Evolutionary conservation across 2,888 invertebrate species (phyloP).

Genomic region (Mystacides longicornis): DNA sequence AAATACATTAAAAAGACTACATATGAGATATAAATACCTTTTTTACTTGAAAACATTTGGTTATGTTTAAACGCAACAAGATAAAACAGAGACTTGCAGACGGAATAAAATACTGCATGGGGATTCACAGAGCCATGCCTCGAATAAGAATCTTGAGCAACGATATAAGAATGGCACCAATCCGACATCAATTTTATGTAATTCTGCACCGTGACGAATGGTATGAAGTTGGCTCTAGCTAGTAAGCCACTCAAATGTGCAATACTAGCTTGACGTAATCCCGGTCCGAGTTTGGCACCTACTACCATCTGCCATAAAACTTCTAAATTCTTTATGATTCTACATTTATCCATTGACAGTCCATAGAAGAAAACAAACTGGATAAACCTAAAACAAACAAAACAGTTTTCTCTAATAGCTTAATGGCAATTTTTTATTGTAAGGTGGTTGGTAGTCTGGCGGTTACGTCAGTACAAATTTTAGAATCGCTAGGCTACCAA

Average conservation of each 20-base stretch:
- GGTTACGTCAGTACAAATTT: too few species aligned
- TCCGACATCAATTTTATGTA: constrained; percentile 61
- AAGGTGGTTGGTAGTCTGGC: too few species aligned
- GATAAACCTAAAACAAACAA: constrained; percentile 37
- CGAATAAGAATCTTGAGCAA: constrained; percentile 55
- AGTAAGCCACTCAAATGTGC: constrained; percentile 42
- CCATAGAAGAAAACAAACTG: constrained; percentile 46
- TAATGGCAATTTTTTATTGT: neutral
- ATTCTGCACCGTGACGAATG: constrained; percentile 37
- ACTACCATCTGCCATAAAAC: constrained; percentile 42
- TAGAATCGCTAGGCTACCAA: too few species aligned
- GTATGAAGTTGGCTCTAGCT: constrained; percentile 40
- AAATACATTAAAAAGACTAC: neutral
- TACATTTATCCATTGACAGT: constrained; percentile 35
- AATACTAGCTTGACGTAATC: constrained; percentile 38
- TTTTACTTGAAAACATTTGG: constrained; percentile 67
- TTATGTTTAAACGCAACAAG: constrained; percentile 83
- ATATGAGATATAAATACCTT: constrained; percentile 49
- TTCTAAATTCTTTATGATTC: constrained; percentile 40
- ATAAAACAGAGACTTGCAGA: constrained; percentile 91
- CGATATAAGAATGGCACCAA: constrained; percentile 83
- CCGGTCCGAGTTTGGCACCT: constrained; percentile 36
- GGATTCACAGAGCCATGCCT: constrained; percentile 37
- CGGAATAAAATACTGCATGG: constrained; percentile 84
- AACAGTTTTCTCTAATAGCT: neutral